phyloP scores from a whole-genome alignment of 2,113 vertebrate species.

The Cisticola juncidis region DNA sequence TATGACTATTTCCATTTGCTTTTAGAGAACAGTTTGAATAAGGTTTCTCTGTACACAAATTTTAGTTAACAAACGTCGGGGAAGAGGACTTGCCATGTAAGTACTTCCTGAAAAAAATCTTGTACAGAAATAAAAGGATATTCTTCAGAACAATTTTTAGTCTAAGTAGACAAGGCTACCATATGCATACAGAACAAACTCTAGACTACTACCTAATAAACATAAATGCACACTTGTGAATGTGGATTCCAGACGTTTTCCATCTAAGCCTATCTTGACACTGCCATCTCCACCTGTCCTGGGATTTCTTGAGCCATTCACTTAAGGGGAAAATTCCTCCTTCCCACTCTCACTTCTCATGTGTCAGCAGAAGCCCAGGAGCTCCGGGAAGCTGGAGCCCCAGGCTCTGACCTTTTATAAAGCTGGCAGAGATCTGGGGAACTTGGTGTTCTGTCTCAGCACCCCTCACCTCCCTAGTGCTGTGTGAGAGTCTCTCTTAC shows the following conservation, averaged over 20 bases:
- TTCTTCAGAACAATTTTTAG: neutral
- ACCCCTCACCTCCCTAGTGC: neutral
- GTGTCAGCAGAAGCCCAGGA: neutral
- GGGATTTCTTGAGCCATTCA: neutral
- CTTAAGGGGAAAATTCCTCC: neutral
- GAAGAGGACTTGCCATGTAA: neutral
- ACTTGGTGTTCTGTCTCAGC: neutral
- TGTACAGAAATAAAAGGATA: neutral
- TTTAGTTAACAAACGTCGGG: neutral
- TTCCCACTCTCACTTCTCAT: neutral
- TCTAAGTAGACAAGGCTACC: neutral
- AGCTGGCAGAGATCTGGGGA: neutral
- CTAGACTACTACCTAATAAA: neutral
- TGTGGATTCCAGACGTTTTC: neutral
- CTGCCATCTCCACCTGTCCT: neutral
- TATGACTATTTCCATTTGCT: neutral
- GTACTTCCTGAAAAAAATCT: neutral
- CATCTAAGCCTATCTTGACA: neutral
- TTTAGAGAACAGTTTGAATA: neutral
- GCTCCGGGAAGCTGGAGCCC: neutral
- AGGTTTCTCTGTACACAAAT: neutral
- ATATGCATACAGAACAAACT: neutral
- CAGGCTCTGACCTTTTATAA: neutral
- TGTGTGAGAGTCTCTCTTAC: neutral
- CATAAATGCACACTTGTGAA: fast-evolving